Evolutionary conservation across 2,888 invertebrate species (phyloP), one percentile per base, ranked within the genome.

Genomic region (Oscheius onirici): DNA sequence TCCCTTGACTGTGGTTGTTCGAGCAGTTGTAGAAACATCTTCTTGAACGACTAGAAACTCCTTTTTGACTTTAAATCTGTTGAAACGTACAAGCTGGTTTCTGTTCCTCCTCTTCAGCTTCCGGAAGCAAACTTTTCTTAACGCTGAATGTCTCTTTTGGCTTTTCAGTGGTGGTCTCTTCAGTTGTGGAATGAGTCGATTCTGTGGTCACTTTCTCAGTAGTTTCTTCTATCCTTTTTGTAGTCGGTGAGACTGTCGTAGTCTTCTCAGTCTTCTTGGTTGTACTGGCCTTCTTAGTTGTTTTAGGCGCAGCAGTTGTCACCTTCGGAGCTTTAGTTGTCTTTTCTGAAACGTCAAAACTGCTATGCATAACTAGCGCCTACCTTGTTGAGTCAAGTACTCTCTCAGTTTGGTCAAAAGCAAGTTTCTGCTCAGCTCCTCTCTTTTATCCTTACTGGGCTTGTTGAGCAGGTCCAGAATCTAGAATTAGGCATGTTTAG

Each of bases 71-170:
- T 26, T 15, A 34, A 58, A 41, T 8, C 3, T 34, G 40, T 26
- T 15, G 24, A 17, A 24, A 63, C 63, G 26, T 24, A 63, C 63
- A 63, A 44, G 55, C 72, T 17, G 66, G 60, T 20, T 75, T 71
- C 1, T 55, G 40, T 51, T 73, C 69, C 54, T 78, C 81, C 34
- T 78, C 79, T 43, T 76, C 77, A n/a, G 77, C 77, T 63, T 81
- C 79, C n/a, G 79, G 79, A 46, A 79, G n/a, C 11, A 51, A 20
- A 10, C 46, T 52, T 28, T 66, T 66, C 52, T 66, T 66, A 8
- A 41, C 52, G 17, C 34, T 54, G 40, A 55, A 40, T 6, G 52
- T 24, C 54, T 66, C n/a, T 26, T 68, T 46, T 17, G 24, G 15
- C 26, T 57, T 41, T 17, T 15, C 55, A 17, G 51, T 28, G 6